Evolutionary conservation across 2,113 vertebrate genomes (phyloP), one percentile per base, ranked within the genome.

Genomic region (Steatornis caripensis): DNA sequence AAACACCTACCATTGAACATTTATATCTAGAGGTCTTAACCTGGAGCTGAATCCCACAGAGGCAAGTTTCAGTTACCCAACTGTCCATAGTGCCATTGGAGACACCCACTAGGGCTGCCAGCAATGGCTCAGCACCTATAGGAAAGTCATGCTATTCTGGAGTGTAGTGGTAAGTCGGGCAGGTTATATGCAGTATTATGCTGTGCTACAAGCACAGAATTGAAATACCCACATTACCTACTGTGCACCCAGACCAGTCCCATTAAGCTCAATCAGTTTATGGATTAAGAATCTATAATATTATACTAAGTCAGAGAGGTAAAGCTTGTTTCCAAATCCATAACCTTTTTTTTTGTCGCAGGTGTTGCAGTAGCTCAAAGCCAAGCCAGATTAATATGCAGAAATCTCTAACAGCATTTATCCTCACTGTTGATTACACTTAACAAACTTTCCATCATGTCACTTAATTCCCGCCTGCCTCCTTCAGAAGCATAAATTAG

Each of bases 301-400:
- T 41, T 66, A 53, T 32, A 29, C 68, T n/a, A 64, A 76, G 8
- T 39, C 85, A 93, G 54, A 77, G 49, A 87, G 15, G 36, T 27
- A 92, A 95, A 93, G 21, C 24, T 87, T 82, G 20, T 53, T 76
- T 89, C 27, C 51, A 84, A 92, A 95, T 84, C 77, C 30, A 71
- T 57, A 91, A 94, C 51, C 48, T 93, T 87, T 91, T 34, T 12
- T 55, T 95, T 93, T 84, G 6, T 64, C 77, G 70, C 84, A 91
- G 64, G 48, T 94, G 77, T 57, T 84, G 53, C 53, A 64, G 30
- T 43, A 94, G 57, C 57, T 94, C 69, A 75, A 91, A 95, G 89
- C 66, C 84, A 97, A 92, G 41, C 58, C 89, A 94, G 84, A 95
- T 97, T 95, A 95, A 95, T 93, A 96, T 95, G 93, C 94, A 91